Base-by-base conservation (phyloP, 2,113 vertebrate species). In the Clupea harengus region DNA sequence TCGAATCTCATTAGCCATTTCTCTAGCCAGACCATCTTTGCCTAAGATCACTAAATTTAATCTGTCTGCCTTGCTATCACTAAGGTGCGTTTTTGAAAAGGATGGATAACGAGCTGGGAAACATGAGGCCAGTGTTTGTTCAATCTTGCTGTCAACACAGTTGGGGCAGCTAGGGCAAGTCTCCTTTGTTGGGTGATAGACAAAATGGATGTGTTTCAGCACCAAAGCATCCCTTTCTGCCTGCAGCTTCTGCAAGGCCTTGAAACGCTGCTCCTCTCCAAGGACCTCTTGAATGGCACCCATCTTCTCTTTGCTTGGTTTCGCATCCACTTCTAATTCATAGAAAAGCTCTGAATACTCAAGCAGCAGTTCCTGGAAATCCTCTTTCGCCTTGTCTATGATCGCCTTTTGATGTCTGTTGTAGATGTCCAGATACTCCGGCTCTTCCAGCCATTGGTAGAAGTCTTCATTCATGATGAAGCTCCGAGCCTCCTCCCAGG, bases 301-400 rank as follows among this genome's bases (percentile, higher is more conserved):
- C 98, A 99, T 99, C 89, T 99, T 99, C 92, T 99, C 98, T 90
- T 99, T 99, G 94, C 98, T 99, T 82, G 98, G 98, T 47, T 99
- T 99, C 15, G 98, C 98, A 84, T 99, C 98, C 1, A 99, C 94
- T 89, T 99, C 98, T 72, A 99, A 96, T 87, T 99, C 98, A 84
- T 99, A 99, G 84, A 99, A 99, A 13, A 99, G 95, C 91, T 99
- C 98, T 0, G 98, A 99, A 87, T 99, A 99, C 83, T 99, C 98
- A 17, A 99, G 85, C 20, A 99, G 93, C 47, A 99, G 94, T 91
- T 99, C 98, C 89, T 99, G 98, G 87, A 99, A 99, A 81, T 99
- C 98, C 91, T 99, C 98, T 91, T 99, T 99, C 39, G 98, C 98
- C 6, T 88, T 93, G 28, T 99, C 98, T n/a, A 99, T 98, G n/a